Evolutionary conservation across 2,888 invertebrate genomes (phyloP), one percentile per base, ranked within the genome.

Genomic region (Lepidocyrtoides sp.): DNA sequence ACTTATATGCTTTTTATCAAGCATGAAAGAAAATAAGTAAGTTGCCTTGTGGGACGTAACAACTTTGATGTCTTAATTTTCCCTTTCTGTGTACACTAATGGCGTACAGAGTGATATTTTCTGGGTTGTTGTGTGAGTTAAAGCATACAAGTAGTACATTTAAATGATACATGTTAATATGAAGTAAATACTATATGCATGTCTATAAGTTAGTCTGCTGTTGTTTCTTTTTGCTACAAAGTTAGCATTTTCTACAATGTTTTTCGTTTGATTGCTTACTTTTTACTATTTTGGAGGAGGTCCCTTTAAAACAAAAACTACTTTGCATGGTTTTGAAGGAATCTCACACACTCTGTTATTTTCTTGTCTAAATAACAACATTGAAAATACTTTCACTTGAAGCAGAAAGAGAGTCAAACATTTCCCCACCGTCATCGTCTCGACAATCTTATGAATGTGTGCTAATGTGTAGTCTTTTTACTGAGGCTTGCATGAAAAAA

Each of bases 21-120:
- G 75, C 60, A 29, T 60, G 41, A 29, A 57, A 23, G 57, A 89
- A 82, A 72, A 79, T 66, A 66, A 86, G 41, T 57, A 75, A 82
- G 88, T 82, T 89, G 81, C 83, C 83, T 83, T 89, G 91, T 89
- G 89, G 91, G 91, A 91, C 85, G 91, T 81, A 85, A 85, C 89
- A 89, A 91, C 91, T 92, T 93, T 93, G 92, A 93, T 93, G 92
- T 93, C 92, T 93, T 93, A 93, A 93, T 93, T 93, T 90, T 91
- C 84, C 85, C 92, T 91, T 91, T 91, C 75, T 83, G 51, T 89
- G 81, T 82, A 83, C 89, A 66, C 79, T 87, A 87, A 87, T 86
- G 86, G 75, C n/a, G 54, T 32, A 72, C 10, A 72, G 23, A 44
- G 44, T 72, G 44, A 72, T 72, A 72, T 72, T 72, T 72, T 41